Evolutionary conservation across 2,888 invertebrate genomes (phyloP).

Genomic region (Drosophila kambysellisi): DNA sequence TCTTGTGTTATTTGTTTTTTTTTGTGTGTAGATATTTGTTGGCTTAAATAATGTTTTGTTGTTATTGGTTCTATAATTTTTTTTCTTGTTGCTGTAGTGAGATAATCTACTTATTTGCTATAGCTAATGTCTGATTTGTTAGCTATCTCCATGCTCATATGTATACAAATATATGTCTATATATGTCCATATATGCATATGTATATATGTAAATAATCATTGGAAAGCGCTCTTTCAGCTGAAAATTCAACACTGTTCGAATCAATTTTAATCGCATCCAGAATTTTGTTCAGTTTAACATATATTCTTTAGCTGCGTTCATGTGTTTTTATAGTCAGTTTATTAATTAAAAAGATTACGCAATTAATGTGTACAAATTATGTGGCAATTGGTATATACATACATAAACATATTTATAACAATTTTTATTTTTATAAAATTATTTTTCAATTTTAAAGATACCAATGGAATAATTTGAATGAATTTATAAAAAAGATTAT

Average conservation of each 20-base stretch:
- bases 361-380: background rate
- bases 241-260: constrained; percentile 14
- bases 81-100: constrained; percentile 10
- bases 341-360: background rate
- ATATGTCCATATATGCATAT: constrained; percentile 9
- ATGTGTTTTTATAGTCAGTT: background rate
- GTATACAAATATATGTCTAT: constrained; percentile 31
- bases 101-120: constrained; percentile 24
- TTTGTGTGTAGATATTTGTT: constrained; percentile 33
- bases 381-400: background rate
- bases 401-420: background rate
- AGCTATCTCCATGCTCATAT: constrained; percentile 37
- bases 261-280: constrained; percentile 1
- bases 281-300: background rate
- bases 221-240: constrained; percentile 12
- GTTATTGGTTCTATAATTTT: constrained; percentile 33
- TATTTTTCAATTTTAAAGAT: background rate
- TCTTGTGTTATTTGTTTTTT: background rate
- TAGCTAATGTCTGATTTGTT: constrained; percentile 37
- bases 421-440: background rate
- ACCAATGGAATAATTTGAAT: background rate
- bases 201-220: constrained; percentile 29
- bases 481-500: background rate
- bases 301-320: background rate
- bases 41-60: constrained; percentile 37